Conservation (phyloP, 2,888 invertebrate species). For the Coecobrya sp. region DNA sequence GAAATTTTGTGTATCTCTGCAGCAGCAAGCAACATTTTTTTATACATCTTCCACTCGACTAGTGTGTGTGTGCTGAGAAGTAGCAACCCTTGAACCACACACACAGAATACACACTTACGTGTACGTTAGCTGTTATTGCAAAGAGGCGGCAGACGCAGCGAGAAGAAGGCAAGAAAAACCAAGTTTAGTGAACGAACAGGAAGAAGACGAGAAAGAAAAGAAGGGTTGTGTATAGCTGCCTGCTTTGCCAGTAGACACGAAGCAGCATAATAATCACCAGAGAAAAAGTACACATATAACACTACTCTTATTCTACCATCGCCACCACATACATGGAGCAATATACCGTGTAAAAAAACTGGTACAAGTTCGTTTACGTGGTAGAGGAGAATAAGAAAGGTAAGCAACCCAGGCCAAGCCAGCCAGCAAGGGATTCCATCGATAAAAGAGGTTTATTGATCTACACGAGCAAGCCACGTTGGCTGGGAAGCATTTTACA, state of each 20-base stretch:
- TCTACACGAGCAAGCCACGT: conserved; percentile 76
- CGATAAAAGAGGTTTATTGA: conserved; percentile 80
- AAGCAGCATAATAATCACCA: conserved; percentile 45
- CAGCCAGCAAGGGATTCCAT: conserved; percentile 73
- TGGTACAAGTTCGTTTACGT: conserved; percentile 43
- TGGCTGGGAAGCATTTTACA: conserved; percentile 73
- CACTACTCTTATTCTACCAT: not conserved
- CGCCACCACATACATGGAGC: conserved; percentile 4
- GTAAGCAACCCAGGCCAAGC: conserved; percentile 69
- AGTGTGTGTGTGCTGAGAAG: not conserved
- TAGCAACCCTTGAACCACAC: conserved; percentile 23
- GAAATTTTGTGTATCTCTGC: not conserved
- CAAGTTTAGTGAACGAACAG: conserved; percentile 5
- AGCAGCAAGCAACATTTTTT: not conserved
- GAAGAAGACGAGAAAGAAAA: not conserved
- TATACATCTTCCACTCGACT: not conserved
- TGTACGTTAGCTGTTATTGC: not conserved
- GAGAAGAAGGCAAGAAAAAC: conserved; percentile 37
- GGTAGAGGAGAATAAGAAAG: conserved; percentile 15
- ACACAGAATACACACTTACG: not conserved
- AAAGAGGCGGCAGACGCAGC: not conserved
- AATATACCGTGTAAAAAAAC: conserved; percentile 30
- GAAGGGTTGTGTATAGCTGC: not conserved
- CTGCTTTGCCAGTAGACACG: not conserved
- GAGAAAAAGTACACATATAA: conserved; percentile 22